phyloP scores from a whole-genome alignment of 2,888 invertebrate genomes.

The Silvanus unidentatus region DNA sequence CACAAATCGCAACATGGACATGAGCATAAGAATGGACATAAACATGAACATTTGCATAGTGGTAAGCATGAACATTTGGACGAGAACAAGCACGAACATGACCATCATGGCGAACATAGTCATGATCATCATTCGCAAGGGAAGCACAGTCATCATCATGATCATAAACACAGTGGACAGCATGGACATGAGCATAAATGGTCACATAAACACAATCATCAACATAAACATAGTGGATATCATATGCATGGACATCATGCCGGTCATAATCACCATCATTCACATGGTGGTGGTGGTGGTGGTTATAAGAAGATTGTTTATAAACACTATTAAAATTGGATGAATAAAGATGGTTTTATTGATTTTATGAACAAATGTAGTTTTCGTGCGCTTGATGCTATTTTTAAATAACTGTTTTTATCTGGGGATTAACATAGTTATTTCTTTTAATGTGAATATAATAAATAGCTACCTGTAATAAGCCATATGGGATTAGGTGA shows the following conservation, averaged over 20 bases:
- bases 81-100: slow-evolving; percentile 21
- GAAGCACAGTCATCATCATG: slow-evolving; percentile 22
- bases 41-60: slow-evolving; percentile 24
- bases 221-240: slow-evolving; percentile 8
- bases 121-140: slow-evolving; percentile 17
- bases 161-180: slow-evolving; percentile 25
- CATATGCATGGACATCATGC: slow-evolving; percentile 1
- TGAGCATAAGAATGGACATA: slow-evolving; percentile 23
- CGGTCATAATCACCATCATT: no score
- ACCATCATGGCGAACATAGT: slow-evolving; percentile 20
- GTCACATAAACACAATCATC: slow-evolving; percentile 20
- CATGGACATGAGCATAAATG: slow-evolving; percentile 26
- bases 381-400: no score
- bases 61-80: slow-evolving; percentile 21
- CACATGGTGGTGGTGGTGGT: no score
- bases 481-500: no score
- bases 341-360: no score
- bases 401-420: no score
- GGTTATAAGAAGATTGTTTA: no score
- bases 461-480: no score
- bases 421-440: no score
- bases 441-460: no score
- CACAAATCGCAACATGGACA: slow-evolving; percentile 17
- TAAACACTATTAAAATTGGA: no score
- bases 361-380: no score